A percentile compares a stretch with the other conserved stretches of the same genome.
phyloP scores from a whole-genome alignment of 1,140 invertebrate genomes.

The Drosophila parabipectinata region DNA sequence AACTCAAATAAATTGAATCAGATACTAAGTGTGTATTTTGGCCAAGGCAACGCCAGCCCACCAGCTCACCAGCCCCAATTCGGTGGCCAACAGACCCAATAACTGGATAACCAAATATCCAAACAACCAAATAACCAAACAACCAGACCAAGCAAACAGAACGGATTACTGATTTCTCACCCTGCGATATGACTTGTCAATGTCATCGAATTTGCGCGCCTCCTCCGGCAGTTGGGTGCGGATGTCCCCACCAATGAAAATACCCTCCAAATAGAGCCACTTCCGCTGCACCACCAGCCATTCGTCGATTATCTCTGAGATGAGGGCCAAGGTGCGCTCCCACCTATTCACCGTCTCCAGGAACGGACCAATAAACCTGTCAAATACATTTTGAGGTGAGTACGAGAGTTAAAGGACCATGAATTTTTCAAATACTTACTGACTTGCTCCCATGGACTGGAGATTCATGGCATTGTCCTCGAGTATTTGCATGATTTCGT shows the following conservation, averaged over 20 bases:
- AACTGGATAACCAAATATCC: constrained; percentile 29
- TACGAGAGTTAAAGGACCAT: too few species aligned
- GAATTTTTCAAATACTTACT: constrained; percentile 83
- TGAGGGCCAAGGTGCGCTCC: constrained; percentile 91
- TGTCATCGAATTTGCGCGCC: constrained; percentile 94
- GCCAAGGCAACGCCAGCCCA: constrained; percentile 7
- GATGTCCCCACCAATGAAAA: constrained; percentile 95
- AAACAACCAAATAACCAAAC: constrained; percentile 35
- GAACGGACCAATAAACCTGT: constrained; percentile 94
- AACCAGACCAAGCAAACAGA: constrained; percentile 55
- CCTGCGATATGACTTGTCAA: constrained; percentile 91
- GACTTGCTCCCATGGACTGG: constrained; percentile 95
- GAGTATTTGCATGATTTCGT: constrained; percentile 91
- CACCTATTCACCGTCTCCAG: constrained; percentile 91
- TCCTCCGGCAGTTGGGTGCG: constrained; percentile 93
- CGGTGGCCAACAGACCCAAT: constrained; percentile 10
- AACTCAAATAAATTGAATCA: constrained; percentile 78
- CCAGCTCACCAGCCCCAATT: neutral
- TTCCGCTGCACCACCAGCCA: constrained; percentile 94
- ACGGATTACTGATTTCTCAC: constrained; percentile 79
- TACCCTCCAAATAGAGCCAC: constrained; percentile 96
- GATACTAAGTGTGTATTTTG: constrained; percentile 57
- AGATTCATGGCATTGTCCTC: constrained; percentile 96
- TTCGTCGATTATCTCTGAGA: constrained; percentile 93
- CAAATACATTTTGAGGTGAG: neutral